A percentile compares a stretch with the other conserved stretches of the same genome.
These are phyloP conservation scores for Mesocricetus auratus DNA, from an alignment of 2,113 vertebrate species.

Conservation along the genomic window DNA sequence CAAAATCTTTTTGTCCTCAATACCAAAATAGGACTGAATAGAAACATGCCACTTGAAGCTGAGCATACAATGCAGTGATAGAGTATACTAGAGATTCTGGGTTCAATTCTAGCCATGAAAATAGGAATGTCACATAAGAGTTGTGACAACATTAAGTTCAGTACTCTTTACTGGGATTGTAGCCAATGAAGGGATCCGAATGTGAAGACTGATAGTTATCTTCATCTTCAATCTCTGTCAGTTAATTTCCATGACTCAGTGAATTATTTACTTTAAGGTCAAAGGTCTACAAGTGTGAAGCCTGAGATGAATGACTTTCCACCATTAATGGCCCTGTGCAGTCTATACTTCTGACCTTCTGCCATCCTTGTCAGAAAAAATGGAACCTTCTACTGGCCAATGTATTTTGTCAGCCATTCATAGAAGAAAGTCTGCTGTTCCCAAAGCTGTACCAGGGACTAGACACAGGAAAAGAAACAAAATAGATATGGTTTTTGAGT, in stretches of 20 bases:
- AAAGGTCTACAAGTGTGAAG: not conserved
- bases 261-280: slow-evolving; percentile 26
- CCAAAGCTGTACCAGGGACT: not conserved
- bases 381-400: not conserved
- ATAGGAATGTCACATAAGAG: not conserved
- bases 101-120: not conserved
- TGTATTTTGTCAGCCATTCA: slow-evolving; percentile 26
- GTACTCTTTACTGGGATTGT: not conserved
- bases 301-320: not conserved
- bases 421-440: not conserved
- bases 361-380: slow-evolving; percentile 39
- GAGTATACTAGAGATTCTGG: not conserved
- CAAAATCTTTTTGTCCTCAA: not conserved
- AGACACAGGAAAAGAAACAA: not conserved
- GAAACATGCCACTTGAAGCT: not conserved
- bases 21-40: not conserved
- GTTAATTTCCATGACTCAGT: not conserved
- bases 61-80: no score
- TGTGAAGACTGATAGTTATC: not conserved
- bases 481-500: not conserved
- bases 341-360: not conserved
- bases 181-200: not conserved
- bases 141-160: not conserved
- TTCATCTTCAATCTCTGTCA: not conserved
- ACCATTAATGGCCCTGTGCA: not conserved